A percentile compares a stretch with the other conserved stretches of the same genome.
phyloP scores from a whole-genome alignment of 2,797 vertebrate genomes.

The Catostomus latipinnis region DNA sequence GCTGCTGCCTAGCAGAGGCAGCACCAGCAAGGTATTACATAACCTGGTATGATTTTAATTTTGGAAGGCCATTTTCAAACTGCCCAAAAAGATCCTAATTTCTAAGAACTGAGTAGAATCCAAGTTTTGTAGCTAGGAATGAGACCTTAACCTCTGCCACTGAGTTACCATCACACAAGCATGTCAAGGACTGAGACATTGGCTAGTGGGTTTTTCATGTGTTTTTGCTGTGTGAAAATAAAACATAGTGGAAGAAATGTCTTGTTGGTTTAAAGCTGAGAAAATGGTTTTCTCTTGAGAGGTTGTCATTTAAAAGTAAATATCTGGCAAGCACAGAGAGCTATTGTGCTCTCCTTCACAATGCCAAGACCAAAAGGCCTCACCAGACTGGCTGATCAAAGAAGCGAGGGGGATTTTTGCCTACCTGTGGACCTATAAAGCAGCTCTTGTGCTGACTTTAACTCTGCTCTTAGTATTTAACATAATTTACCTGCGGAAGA shows the following conservation, averaged over 20 bases:
- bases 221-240: neutral
- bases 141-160: neutral
- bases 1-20: slow-evolving; percentile 47
- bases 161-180: neutral
- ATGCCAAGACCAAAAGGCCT: slow-evolving; percentile 70
- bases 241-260: slow-evolving; percentile 16
- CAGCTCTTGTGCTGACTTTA: slow-evolving; percentile 40
- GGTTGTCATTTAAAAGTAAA: slow-evolving; percentile 80
- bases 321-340: slow-evolving; percentile 76
- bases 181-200: neutral
- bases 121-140: slow-evolving; percentile 3
- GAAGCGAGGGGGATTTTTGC: slow-evolving; percentile 57
- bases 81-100: neutral
- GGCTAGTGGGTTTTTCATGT: neutral
- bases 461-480: slow-evolving; percentile 56
- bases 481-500: slow-evolving; percentile 32
- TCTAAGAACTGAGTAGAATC: neutral
- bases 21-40: slow-evolving; percentile 32
- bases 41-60: slow-evolving; percentile 31
- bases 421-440: slow-evolving; percentile 74
- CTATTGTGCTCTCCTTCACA: slow-evolving; percentile 78
- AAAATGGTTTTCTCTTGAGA: slow-evolving; percentile 67
- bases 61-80: slow-evolving; percentile 7
- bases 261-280: slow-evolving; percentile 44
- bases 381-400: slow-evolving; percentile 59